Evolutionary conservation across 2,113 vertebrate genomes (phyloP).

Genomic region (Apaloderma vittatum): DNA sequence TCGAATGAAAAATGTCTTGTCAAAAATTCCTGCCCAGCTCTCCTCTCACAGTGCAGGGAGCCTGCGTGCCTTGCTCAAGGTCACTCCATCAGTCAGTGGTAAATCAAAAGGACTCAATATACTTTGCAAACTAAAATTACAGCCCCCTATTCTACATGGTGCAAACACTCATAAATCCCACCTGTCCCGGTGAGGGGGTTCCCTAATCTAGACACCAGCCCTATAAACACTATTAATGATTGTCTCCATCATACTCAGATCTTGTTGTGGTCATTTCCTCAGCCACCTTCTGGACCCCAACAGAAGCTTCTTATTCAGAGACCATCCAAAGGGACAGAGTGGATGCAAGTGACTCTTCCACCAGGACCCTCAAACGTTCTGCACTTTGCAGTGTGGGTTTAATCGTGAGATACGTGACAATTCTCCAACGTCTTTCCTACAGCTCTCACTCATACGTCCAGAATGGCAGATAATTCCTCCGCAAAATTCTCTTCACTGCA

Average conservation of each 20-base stretch:
- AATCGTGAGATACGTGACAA: accelerated
- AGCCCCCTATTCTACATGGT: constrained; percentile 22
- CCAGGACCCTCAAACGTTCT: not conserved
- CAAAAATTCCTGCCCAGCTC: constrained; percentile 1
- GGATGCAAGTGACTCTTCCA: not conserved
- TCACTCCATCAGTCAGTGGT: constrained; percentile 53
- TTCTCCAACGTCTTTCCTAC: accelerated
- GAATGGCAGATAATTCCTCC: not conserved
- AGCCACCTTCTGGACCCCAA: not conserved
- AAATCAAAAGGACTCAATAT: constrained; percentile 57
- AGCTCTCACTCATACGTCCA: accelerated
- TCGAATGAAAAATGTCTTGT: constrained; percentile 56
- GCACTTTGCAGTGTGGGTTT: not conserved
- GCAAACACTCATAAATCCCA: constrained; percentile 39
- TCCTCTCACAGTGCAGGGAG: not conserved
- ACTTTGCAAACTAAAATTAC: constrained; percentile 55
- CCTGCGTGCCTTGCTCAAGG: constrained; percentile 45
- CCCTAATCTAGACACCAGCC: not conserved
- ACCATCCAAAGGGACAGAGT: not conserved
- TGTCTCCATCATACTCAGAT: not conserved
- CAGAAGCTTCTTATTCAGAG: not conserved
- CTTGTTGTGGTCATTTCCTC: not conserved
- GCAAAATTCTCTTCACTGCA: not conserved
- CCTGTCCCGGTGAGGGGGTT: not conserved
- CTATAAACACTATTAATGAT: not conserved